Percentiles rank a stretch among this genome's conserved stretches.
Conservation (phyloP, 2,888 invertebrate species). For the Trissoscelio sp. region DNA sequence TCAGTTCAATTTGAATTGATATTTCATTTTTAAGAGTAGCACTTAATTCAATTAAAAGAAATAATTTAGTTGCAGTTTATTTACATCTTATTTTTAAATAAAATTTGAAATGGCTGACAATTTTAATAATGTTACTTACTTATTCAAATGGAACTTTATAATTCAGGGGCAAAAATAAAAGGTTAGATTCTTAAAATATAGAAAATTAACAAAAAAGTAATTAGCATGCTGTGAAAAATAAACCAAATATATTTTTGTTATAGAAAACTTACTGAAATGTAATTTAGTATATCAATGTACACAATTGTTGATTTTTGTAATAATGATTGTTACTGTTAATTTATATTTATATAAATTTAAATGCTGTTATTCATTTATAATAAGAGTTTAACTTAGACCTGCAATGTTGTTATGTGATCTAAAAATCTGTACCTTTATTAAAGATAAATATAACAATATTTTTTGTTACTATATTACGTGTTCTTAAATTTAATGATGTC, state of each 20-base stretch:
- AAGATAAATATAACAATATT: slow-evolving; percentile 46
- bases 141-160: slow-evolving; percentile 18
- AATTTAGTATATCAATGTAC: slow-evolving; percentile 36
- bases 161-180: slow-evolving; percentile 23
- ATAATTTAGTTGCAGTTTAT: too few species aligned
- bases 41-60: too few species aligned
- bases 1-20: too few species aligned
- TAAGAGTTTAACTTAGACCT: slow-evolving; percentile 40
- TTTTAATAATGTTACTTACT: slow-evolving; percentile 16
- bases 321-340: slow-evolving; percentile 45
- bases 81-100: too few species aligned
- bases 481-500: slow-evolving; percentile 27
- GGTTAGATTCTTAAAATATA: slow-evolving; percentile 18
- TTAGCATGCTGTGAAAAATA: slow-evolving; percentile 17
- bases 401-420: slow-evolving; percentile 59
- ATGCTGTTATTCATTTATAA: slow-evolving; percentile 14
- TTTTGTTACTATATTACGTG: slow-evolving; percentile 41
- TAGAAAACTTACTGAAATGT: slow-evolving; percentile 28
- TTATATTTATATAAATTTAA: slow-evolving; percentile 48
- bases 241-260: slow-evolving; percentile 54
- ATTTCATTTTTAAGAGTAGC: too few species aligned
- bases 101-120: too few species aligned
- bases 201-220: slow-evolving; percentile 1
- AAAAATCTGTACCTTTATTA: slow-evolving; percentile 47
- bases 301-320: slow-evolving; percentile 37